Evolutionary conservation across 2,797 vertebrate genomes (phyloP), one percentile per base, ranked within the genome.

Genomic region (Odontamblyopus lacepedii): DNA sequence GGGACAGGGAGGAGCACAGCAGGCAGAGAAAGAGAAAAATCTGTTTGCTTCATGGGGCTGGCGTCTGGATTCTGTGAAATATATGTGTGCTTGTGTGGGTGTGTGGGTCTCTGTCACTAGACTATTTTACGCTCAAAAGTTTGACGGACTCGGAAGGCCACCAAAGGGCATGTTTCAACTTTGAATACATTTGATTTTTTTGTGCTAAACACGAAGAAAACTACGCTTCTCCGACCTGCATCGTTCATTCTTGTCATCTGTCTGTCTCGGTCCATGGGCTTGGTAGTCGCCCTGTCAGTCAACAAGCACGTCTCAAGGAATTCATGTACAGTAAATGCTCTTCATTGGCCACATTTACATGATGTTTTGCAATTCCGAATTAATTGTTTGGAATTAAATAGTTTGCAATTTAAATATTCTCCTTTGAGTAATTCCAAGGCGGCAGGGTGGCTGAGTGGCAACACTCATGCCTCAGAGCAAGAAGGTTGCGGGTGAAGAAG

Each of bases 1-100:
- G 77, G 82, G 79, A 82, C 11, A 57, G 69, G 44, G 69, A 63
- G 55, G 66, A 59, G 81, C 81, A 73, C 85, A 84, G 81, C 82
- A 68, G 84, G 81, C 90, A 90, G 88, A 72, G 85, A 88, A 79
- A 83, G 84, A 74, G 81, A 27, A 84, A 48, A 72, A 87, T 88
- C 77, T 72, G 78, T 87, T 83, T 78, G 81, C 73, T 63, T 59
- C 27, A 77, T 79, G 76, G 70, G 75, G 80, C 70, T 75, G 26
- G 77, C 74, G 65, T 73, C 75, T 71, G 74, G 32, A 76, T 57
- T 62, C 5, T 26, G 77, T 79, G 72, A 67, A 30, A 71, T 29
- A 71, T 66, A 73, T 57, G 72, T 63, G 68, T 82, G 70, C 72
- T 75, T 56, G 70, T 59, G 41, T 44, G 41, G 56, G 74, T 32